phyloP scores from a whole-genome alignment of 2,888 invertebrate species.

The Formica aserva region DNA sequence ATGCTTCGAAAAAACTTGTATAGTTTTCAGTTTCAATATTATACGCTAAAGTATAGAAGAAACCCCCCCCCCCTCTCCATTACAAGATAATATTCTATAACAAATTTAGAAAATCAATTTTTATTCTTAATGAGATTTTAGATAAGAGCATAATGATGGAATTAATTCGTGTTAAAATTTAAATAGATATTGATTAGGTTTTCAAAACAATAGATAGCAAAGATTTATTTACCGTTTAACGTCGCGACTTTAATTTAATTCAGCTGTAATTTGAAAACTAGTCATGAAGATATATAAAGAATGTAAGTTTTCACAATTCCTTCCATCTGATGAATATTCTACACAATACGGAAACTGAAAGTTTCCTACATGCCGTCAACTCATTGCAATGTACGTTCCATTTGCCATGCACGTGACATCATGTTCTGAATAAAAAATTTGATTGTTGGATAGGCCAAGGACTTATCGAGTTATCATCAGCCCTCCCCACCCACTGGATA shows the following conservation, averaged over 20 bases:
- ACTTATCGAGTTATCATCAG: not conserved
- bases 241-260: not conserved
- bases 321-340: not conserved
- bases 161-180: not conserved
- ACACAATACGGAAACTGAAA: constrained; percentile 34
- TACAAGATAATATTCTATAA: not conserved
- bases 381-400: constrained; percentile 30
- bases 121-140: not conserved
- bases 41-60: not conserved
- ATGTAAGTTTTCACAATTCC: not conserved
- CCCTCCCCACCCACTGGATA: not conserved
- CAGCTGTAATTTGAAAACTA: not conserved
- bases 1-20: not conserved
- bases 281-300: not conserved
- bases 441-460: constrained; percentile 50
- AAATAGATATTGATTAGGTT: not conserved
- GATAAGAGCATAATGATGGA: not conserved
- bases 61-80: not conserved
- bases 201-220: not conserved
- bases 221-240: not conserved
- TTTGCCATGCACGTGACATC: constrained; percentile 34
- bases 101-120: not conserved
- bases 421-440: constrained; percentile 40
- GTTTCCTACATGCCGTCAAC: constrained; percentile 15
- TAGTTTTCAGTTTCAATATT: not conserved